Base-by-base conservation (phyloP, 2,113 vertebrate genomes). In the Lagopus leucura region DNA sequence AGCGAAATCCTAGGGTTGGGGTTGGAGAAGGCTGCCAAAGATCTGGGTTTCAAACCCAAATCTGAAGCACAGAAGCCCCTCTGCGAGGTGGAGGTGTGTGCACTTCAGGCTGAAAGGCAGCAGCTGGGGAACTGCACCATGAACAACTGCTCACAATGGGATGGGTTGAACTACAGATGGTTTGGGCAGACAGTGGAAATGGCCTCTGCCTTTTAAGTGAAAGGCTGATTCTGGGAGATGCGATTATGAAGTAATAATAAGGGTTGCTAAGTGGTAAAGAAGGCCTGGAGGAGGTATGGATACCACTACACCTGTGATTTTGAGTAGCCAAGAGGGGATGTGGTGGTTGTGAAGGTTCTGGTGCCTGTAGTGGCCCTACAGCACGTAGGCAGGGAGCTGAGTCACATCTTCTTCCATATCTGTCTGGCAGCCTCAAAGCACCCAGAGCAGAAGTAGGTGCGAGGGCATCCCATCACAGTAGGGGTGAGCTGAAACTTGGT, bases 351-450 rank as follows among this genome's bases (percentile, higher is more conserved):
- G 47, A 43, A 19, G 14, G 32, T 24, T 50, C 38, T 45, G 40
- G 25, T 47, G 65, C 70, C 27, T 21, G 18, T 13, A n/a, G 3
- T n/a, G 66, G 32, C 43, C 13, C 24, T 30, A 20, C 6, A 27
- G 36, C 1, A 0, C 5, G 2, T 34, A 52, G 30, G 38, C 32
- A 66, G 25, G 30, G 16, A 60, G 30, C 8, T 2, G 2, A 12
- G 42, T 22, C 24, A 11, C 1, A 5, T 32, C 20, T 16, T 76
- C n/a, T 67, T 57, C 17, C 42, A 21, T 27, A 28, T 28, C 27
- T 54, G 52, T 17, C 52, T 14, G 40, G 52, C 32, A 50, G 24
- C 20, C 20, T 45, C 6, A 1, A 65, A 21, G n/a, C 7, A 19
- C 20, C 9, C 34, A 14, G 19, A 16, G 20, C 7, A 11, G 45